Evolutionary conservation across 2,113 vertebrate genomes (phyloP), one percentile per base, ranked within the genome.

Genomic region (Peromyscus polionotus): DNA sequence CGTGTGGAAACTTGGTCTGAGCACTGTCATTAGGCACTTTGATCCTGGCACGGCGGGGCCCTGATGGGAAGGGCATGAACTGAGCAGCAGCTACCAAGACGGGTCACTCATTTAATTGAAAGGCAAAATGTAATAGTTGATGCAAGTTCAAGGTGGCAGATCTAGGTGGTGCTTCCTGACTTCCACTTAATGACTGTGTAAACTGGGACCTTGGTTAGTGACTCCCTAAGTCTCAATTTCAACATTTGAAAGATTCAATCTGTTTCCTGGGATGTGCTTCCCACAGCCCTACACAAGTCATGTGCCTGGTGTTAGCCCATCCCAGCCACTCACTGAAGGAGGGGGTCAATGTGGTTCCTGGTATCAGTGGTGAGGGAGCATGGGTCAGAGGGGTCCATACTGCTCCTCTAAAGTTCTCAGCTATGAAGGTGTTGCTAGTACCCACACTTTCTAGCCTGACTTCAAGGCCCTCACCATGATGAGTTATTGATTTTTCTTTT

Each of bases 401-500:
- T 59, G 10, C 28, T 16, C 2, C 57, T 87, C n/a, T 76, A 4
- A 59, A 59, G 61, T 61, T 68, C 63, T 87, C 20, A 12, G 80
- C n/a, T 85, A 6, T 65, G 36, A 85, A n/a, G 72, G 8, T 12
- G 11, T 68, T 28, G 33, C 54, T 10, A n/a, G 83, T 90, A 75
- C 79, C 80, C 61, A 81, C 68, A n/a, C 63, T 54, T 91, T 57
- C 61, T 91, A 42, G 54, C 68, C 72, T 84, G 77, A 96, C 93
- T 96, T 76, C 86, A 95, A 33, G 95, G 95, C 61, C n/a, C 89
- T 96, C 63, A 59, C 73, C 3, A 22, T 96, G 91, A 97, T 95
- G 76, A 92, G 79, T 94, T 97, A 97, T 94, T 97, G 96, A 96
- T 96, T 97, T 97, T 95, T 95, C 79, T 96, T 94, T 94, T 42